Percentiles rank a stretch among this genome's conserved stretches.
phyloP scores from a whole-genome alignment of 2,797 vertebrate genomes.

The Propithecus deckenii region DNA sequence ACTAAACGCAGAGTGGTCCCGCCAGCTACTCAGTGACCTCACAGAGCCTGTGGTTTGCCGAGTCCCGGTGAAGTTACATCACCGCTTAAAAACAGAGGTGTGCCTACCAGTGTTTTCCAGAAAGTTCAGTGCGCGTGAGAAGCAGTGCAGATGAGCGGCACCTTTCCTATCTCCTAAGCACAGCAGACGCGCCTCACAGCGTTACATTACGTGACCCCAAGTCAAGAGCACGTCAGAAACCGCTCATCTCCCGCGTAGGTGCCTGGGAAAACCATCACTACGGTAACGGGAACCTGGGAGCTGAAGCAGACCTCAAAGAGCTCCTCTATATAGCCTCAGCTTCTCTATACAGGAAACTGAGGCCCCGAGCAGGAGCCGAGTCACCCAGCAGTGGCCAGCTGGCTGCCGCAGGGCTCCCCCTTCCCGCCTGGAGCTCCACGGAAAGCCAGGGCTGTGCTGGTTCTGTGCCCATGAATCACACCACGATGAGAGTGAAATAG shows the following conservation, averaged over 20 bases:
- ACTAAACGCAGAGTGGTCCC: background rate
- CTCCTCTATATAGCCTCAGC: background rate
- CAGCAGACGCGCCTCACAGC: background rate
- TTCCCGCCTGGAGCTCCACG: background rate
- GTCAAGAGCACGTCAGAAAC: background rate
- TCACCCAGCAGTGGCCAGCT: background rate
- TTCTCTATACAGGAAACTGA: background rate
- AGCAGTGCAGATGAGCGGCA: background rate
- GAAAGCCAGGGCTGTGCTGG: background rate
- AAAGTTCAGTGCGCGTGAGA: background rate
- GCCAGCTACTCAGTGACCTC: background rate
- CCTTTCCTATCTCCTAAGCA: background rate
- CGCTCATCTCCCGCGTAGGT: background rate
- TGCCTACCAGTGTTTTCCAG: background rate
- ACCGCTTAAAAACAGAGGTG: background rate
- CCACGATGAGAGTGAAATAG: background rate
- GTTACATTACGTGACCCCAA: accelerated
- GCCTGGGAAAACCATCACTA: background rate
- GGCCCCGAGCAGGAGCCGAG: background rate
- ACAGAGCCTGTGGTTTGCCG: background rate
- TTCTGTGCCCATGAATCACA: conserved; percentile 12
- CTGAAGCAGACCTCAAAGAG: background rate
- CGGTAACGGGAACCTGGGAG: background rate
- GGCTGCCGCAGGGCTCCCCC: background rate
- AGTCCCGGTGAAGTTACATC: background rate